These are phyloP conservation scores for Caenorhabditis imperialis DNA, from an alignment of 2,888 invertebrate genomes.

Conservation along the genomic window DNA sequence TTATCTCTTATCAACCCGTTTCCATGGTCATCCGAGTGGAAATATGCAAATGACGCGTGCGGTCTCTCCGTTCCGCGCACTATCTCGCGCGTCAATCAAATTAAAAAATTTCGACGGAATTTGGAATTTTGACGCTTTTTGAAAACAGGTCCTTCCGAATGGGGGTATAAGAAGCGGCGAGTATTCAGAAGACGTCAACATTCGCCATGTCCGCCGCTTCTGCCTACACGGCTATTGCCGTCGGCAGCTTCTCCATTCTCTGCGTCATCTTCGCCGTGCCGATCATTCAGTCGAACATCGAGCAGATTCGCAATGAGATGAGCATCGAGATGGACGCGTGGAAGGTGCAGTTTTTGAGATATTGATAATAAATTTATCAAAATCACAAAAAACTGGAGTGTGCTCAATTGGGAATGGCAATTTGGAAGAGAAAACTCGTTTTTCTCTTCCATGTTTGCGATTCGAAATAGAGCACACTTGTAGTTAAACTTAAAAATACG, in stretches of 20 bases:
- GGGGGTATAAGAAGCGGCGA: constrained; percentile 12
- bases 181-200: no score
- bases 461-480: no score
- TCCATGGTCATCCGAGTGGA: constrained; percentile 36
- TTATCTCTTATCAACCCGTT: constrained; percentile 42
- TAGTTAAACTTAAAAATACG: no score
- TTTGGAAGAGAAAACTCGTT: no score
- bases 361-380: no score
- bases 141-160: constrained; percentile 25
- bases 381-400: no score
- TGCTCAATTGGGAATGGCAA: no score
- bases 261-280: constrained; percentile 58
- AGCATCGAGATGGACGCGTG: constrained; percentile 65
- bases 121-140: constrained; percentile 14
- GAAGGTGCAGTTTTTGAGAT: no score
- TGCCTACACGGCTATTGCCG: constrained; percentile 57
- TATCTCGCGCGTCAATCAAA: constrained; percentile 32
- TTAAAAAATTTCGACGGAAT: constrained; percentile 25
- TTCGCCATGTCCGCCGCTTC: constrained; percentile 50
- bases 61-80: constrained; percentile 6
- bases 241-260: constrained; percentile 58
- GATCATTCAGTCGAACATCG: constrained; percentile 57
- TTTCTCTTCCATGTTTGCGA: no score
- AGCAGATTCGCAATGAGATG: constrained; percentile 64
- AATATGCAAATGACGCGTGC: constrained; percentile 34